phyloP scores from a whole-genome alignment of 2,797 vertebrate species.

The Spinus olivaceus region DNA sequence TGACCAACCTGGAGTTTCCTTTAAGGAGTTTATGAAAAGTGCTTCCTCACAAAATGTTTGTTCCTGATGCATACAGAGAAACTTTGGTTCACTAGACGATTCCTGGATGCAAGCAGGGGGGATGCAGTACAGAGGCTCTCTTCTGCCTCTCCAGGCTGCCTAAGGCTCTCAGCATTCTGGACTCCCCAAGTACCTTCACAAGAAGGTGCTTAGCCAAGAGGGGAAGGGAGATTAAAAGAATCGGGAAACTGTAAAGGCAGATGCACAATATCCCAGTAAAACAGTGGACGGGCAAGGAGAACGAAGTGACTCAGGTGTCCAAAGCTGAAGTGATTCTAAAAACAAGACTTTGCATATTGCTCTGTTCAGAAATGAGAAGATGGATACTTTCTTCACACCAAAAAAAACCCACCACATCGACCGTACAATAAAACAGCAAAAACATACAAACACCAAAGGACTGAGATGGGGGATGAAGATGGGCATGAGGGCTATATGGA shows the following conservation, averaged over 20 bases:
- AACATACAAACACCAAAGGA: background rate
- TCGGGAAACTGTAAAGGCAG: background rate
- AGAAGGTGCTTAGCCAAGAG: background rate
- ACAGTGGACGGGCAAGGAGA: background rate
- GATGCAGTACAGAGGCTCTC: background rate
- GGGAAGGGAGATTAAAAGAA: background rate
- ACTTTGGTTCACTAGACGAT: background rate
- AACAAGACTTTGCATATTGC: background rate
- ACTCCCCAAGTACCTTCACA: accelerated
- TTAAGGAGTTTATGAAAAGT: background rate
- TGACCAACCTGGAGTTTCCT: background rate
- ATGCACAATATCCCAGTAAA: background rate
- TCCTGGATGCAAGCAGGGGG: background rate
- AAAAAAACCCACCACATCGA: background rate
- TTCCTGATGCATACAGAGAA: background rate
- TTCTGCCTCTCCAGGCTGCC: background rate
- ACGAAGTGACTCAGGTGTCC: background rate
- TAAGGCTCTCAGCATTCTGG: background rate
- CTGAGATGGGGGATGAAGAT: background rate
- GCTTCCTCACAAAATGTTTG: background rate
- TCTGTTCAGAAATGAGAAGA: background rate
- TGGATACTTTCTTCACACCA: background rate
- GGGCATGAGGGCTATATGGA: accelerated
- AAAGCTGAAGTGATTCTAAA: background rate
- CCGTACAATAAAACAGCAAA: background rate